Percentiles rank a stretch among this genome's conserved stretches.
These are phyloP conservation scores for Phocides pigmalion DNA, from an alignment of 1,140 invertebrate species.

Conservation along the genomic window DNA sequence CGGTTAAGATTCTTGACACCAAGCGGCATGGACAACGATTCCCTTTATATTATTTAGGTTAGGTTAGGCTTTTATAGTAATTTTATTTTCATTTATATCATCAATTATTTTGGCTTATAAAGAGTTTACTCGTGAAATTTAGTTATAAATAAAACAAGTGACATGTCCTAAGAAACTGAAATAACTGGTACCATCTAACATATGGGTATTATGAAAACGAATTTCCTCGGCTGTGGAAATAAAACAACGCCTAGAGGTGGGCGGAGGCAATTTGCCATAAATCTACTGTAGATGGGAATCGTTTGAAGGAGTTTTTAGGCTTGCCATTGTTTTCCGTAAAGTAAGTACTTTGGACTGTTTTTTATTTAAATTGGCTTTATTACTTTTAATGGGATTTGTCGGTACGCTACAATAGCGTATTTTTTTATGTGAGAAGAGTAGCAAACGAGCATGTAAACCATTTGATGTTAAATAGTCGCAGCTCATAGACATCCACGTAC, in stretches of 20 bases:
- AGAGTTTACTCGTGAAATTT: too few relatives aligned
- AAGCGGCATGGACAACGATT: too few relatives aligned
- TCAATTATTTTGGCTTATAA: too few relatives aligned
- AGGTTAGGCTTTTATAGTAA: too few relatives aligned
- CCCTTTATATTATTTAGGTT: too few relatives aligned
- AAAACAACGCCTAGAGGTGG: constrained; percentile 63
- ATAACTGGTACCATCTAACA: constrained; percentile 7
- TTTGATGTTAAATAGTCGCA: too few relatives aligned
- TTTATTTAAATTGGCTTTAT: constrained; percentile 6
- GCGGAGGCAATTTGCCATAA: constrained; percentile 66
- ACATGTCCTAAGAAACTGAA: neutral
- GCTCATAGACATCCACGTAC: too few relatives aligned
- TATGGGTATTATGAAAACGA: constrained; percentile 49
- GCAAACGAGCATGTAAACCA: neutral
- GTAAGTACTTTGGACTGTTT: neutral
- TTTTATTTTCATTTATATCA: too few relatives aligned
- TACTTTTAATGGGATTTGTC: neutral
- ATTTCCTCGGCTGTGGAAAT: constrained; percentile 55
- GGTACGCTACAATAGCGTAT: too few relatives aligned
- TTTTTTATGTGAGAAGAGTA: too few relatives aligned
- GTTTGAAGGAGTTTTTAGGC: constrained; percentile 56
- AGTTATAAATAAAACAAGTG: too few relatives aligned
- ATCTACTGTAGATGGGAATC: constrained; percentile 60
- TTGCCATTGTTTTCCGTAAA: constrained; percentile 46
- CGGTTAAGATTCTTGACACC: too few relatives aligned